Conservation (phyloP, 2,113 vertebrate genomes). For the Passer domesticus region DNA sequence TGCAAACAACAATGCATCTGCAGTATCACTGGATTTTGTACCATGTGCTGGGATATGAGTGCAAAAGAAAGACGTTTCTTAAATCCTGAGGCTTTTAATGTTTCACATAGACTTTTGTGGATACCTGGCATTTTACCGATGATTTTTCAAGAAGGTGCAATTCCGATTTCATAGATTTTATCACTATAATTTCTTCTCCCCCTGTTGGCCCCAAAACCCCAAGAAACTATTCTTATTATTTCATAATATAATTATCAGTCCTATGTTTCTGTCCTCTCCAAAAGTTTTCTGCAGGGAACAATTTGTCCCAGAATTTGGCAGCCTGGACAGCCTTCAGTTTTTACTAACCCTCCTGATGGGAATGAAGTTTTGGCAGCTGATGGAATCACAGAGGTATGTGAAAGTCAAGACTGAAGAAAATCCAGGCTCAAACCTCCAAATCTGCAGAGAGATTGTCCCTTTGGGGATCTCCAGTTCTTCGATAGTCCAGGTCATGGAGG, state of each 20-base stretch:
- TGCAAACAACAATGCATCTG: conserved; percentile 16
- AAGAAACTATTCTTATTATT: conserved; percentile 10
- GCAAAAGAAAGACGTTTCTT: neutral
- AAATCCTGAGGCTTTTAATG: neutral
- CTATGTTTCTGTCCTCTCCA: conserved; percentile 40
- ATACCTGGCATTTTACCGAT: neutral
- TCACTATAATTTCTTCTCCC: neutral
- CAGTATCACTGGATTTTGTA: neutral
- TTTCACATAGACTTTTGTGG: neutral
- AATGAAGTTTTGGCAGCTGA: conserved; percentile 48
- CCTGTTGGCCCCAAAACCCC: neutral
- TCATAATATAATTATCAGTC: conserved; percentile 45
- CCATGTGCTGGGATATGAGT: neutral
- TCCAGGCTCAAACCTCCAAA: conserved; percentile 20
- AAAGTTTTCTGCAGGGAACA: conserved; percentile 51
- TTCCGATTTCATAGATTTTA: neutral
- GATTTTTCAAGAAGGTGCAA: neutral
- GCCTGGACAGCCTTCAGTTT: conserved; percentile 33
- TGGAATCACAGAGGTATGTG: conserved; percentile 27
- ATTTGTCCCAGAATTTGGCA: conserved; percentile 63
- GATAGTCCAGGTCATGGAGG: conserved; percentile 2
- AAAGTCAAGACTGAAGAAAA: conserved; percentile 51
- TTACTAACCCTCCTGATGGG: conserved; percentile 14
- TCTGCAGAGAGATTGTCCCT: conserved; percentile 43
- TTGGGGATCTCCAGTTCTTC: conserved; percentile 43